Percentiles rank a stretch among this genome's conserved stretches.
Conservation (phyloP, 37 sponge, comb jelly and placozoan species). For the Spongilla lacustris region DNA sequence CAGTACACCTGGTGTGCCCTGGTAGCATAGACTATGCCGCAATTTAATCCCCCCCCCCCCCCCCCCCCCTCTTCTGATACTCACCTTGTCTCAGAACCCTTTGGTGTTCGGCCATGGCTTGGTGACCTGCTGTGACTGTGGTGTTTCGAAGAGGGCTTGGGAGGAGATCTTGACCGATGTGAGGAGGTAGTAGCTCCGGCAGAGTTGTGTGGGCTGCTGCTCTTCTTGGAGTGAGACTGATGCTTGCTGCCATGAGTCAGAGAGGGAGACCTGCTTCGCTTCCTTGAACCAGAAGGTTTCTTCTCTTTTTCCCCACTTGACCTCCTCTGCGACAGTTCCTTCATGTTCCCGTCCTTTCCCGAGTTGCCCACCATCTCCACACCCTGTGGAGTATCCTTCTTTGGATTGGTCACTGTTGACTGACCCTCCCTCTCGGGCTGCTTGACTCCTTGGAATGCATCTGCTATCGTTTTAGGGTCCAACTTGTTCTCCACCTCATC, state of each 20-base stretch:
- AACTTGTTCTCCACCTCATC: not conserved
- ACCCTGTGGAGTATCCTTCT: too few relatives aligned
- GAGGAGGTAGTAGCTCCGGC: not conserved
- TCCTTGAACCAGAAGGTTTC: not conserved
- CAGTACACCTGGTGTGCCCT: too few relatives aligned
- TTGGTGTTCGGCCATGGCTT: too few relatives aligned
- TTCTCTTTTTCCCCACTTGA: not conserved
- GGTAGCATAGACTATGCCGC: too few relatives aligned
- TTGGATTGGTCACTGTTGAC: not conserved
- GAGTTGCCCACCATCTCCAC: not conserved
- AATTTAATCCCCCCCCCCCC: too few relatives aligned
- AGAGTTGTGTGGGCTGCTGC: not conserved
- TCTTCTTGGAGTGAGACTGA: not conserved
- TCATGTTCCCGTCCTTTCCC: not conserved
- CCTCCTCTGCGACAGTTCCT: not conserved
- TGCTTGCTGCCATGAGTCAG: not conserved
- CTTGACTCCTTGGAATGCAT: slow-evolving; percentile 5
- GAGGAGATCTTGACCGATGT: too few relatives aligned
- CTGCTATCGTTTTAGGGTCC: slow-evolving; percentile 12
- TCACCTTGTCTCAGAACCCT: too few relatives aligned
- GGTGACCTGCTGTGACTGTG: too few relatives aligned
- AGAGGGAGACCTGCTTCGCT: not conserved
- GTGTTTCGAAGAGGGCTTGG: too few relatives aligned
- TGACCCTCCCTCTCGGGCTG: not conserved
- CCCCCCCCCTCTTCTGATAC: too few relatives aligned